Conservation (phyloP, 2,888 invertebrate species). For the Protophormia terraenovae region DNA sequence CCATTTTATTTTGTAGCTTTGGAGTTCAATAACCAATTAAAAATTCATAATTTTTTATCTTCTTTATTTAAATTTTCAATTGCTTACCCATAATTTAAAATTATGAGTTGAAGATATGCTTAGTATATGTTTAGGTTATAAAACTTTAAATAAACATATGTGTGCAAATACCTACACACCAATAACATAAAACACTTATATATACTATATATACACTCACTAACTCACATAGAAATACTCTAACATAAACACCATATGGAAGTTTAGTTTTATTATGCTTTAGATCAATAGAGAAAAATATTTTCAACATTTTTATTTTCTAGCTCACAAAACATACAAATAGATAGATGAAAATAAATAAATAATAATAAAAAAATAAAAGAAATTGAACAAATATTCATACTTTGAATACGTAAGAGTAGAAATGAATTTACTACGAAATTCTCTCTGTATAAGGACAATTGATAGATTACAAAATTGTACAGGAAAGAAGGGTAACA, state of each 20-base stretch:
- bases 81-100: conserved; percentile 34
- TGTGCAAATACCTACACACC: conserved; percentile 21
- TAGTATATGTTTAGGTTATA: conserved; percentile 37
- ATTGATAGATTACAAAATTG: conserved; percentile 44
- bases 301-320: conserved; percentile 50
- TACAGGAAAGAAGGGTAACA: neutral
- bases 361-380: conserved; percentile 36
- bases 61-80: conserved; percentile 25
- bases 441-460: conserved; percentile 35
- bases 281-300: conserved; percentile 59
- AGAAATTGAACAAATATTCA: conserved; percentile 26
- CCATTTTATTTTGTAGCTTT: too few relatives aligned
- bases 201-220: neutral
- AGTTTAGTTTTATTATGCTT: conserved; percentile 60
- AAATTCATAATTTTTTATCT: too few relatives aligned
- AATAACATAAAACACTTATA: too few relatives aligned
- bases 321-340: conserved; percentile 2
- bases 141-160: conserved; percentile 56
- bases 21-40: neutral
- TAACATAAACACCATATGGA: conserved; percentile 55
- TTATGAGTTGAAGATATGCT: conserved; percentile 36
- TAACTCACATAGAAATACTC: neutral
- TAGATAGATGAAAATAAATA: conserved; percentile 30
- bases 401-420: conserved; percentile 23
- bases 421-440: conserved; percentile 31